Evolutionary conservation across 1,140 invertebrate species (phyloP), one percentile per base, ranked within the genome.

Genomic region (Dinothrombium tinctorium): DNA sequence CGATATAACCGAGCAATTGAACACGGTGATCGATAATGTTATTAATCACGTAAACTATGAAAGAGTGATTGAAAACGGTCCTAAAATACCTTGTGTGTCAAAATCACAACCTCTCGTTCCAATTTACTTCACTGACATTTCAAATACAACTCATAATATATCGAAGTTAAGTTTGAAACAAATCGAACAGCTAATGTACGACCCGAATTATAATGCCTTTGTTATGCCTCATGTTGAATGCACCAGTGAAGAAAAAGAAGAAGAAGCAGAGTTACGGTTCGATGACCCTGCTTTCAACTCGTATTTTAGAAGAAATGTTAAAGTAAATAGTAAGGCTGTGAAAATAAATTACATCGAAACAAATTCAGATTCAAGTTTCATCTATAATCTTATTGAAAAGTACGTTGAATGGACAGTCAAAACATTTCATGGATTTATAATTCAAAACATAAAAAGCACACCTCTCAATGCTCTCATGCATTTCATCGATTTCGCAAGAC

Each of bases 161-260:
- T n/a, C n/a, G n/a, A n/a, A n/a, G n/a, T n/a, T 46, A 33, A 12
- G 54, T 48, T 20, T 58, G 29, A 47, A 60, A 8, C 72, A 78
- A 53, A 15, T 9, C 8, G 67, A 74, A 46, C 82, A 89, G 61
- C 61, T 67, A 2, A 73, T 84, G 65, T 77, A 72, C 35, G 40
- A 45, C 25, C 15, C 29, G 12, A 26, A 49, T 33, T 63, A 70
- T 31, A 63, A 66, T 39, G 73, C 38, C 24, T 47, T 70, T 49
- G 66, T 89, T 23, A 89, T 94, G 82, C 89, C 87, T 19, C 86
- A 92, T n/a, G n/a, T n/a, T n/a, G n/a, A n/a, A n/a, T n/a, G n/a
- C 59, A 99, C 98, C 63, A 92, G 92, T 35, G 98, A 92, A 94
- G 87, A 98, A 0, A 95, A 98, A 82, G 72, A 76, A 54, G 71